Conservation (phyloP, 2,113 vertebrate species). For the Rhinolophus ferrumequinum region DNA sequence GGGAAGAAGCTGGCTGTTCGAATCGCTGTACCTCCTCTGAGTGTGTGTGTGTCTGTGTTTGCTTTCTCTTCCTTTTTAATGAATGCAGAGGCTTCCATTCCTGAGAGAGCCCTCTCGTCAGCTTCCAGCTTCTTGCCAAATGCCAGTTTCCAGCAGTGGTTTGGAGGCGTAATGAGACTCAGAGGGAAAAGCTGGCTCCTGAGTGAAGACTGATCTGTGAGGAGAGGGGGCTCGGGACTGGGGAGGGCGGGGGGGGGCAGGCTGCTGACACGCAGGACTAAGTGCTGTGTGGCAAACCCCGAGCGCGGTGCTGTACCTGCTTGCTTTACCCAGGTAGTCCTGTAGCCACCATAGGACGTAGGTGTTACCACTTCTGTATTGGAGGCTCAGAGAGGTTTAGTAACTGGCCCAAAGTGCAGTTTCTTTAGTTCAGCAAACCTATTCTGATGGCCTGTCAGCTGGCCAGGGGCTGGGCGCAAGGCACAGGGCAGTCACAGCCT, state of each 20-base stretch:
- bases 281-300: accelerated
- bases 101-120: neutral
- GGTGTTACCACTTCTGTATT: neutral
- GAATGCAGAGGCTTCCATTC: neutral
- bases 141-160: neutral
- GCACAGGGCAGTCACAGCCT: neutral
- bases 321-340: neutral
- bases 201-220: neutral
- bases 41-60: neutral
- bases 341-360: neutral
- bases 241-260: neutral
- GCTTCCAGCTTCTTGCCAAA: slow-evolving; percentile 6
- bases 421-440: neutral
- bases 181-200: neutral
- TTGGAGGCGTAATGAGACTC: neutral
- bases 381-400: neutral
- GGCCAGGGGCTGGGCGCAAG: neutral
- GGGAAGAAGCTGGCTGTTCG: neutral
- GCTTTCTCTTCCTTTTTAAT: neutral
- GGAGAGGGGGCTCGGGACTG: neutral
- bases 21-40: neutral
- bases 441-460: neutral
- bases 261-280: neutral
- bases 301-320: neutral
- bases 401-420: neutral